These are phyloP conservation scores for Murina feae DNA, from an alignment of 2,113 vertebrate genomes.

Conservation along the genomic window DNA sequence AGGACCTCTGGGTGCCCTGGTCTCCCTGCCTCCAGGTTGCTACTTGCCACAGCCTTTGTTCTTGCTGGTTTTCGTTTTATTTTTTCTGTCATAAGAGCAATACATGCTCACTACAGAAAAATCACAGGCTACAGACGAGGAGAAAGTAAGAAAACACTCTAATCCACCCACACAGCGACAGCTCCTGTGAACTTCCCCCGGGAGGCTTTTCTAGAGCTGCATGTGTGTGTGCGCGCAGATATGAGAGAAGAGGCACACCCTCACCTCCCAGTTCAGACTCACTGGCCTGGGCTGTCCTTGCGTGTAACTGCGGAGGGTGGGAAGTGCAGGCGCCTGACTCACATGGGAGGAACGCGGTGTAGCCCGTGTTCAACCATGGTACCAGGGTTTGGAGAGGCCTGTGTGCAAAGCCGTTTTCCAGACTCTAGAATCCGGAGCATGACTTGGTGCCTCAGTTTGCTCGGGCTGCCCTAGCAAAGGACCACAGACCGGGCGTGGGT, in stretches of 20 bases:
- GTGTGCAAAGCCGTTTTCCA: neutral
- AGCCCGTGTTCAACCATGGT: neutral
- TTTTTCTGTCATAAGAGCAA: slow-evolving; percentile 61
- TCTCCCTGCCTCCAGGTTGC: neutral
- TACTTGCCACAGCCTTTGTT: neutral
- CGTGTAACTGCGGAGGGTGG: accelerated
- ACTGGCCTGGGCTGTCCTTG: accelerated
- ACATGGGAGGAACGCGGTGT: accelerated
- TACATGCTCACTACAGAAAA: slow-evolving; percentile 47
- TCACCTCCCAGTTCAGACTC: neutral
- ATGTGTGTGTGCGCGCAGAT: neutral
- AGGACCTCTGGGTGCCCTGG: neutral
- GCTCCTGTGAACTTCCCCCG: slow-evolving; percentile 21
- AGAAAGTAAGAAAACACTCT: slow-evolving; percentile 64
- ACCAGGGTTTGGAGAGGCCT: neutral
- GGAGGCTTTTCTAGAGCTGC: slow-evolving; percentile 49
- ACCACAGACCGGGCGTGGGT: accelerated
- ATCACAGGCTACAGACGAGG: slow-evolving; percentile 56
- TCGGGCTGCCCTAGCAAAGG: accelerated
- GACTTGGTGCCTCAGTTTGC: accelerated
- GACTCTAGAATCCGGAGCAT: too few species aligned
- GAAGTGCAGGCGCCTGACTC: accelerated
- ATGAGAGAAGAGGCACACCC: neutral
- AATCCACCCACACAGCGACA: slow-evolving; percentile 58
- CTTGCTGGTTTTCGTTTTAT: neutral